Conservation (phyloP, 2,797 vertebrate species). For the Buceros bicornis region DNA sequence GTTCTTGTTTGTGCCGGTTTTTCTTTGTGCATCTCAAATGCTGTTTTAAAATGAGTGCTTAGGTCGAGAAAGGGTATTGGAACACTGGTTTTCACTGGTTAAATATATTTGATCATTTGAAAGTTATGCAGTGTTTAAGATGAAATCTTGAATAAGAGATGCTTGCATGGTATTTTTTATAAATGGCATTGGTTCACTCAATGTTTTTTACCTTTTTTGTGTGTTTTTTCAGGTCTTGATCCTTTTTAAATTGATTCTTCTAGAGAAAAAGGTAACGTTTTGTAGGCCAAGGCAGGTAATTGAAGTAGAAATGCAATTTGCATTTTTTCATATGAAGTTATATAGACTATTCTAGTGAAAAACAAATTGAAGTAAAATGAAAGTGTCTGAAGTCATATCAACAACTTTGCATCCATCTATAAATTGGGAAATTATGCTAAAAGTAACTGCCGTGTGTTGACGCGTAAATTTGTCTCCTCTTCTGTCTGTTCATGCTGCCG, state of each 20-base stretch:
- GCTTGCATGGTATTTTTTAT: background rate
- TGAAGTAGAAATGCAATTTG: background rate
- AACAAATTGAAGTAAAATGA: background rate
- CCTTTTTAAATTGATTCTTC: slow-evolving; percentile 95
- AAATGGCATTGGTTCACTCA: background rate
- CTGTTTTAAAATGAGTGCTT: background rate
- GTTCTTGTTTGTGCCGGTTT: background rate
- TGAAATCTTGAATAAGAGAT: background rate
- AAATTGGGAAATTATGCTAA: background rate
- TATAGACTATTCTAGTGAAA: background rate
- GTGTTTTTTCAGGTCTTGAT: slow-evolving; percentile 87
- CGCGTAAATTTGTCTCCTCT: background rate
- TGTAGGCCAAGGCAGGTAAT: background rate
- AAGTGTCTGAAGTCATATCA: background rate
- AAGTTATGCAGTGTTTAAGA: background rate
- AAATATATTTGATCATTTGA: background rate
- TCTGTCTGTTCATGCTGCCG: background rate
- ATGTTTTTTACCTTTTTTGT: background rate
- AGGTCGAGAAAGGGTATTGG: background rate
- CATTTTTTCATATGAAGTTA: background rate
- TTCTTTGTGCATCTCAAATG: background rate
- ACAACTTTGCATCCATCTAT: background rate
- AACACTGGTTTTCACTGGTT: background rate
- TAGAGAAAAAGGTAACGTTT: slow-evolving; percentile 93
- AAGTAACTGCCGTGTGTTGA: background rate